A percentile compares a stretch with the other conserved stretches of the same genome.
These are phyloP conservation scores for Ridgeia piscesae DNA, from an alignment of 1,140 invertebrate species.

Conservation along the genomic window DNA sequence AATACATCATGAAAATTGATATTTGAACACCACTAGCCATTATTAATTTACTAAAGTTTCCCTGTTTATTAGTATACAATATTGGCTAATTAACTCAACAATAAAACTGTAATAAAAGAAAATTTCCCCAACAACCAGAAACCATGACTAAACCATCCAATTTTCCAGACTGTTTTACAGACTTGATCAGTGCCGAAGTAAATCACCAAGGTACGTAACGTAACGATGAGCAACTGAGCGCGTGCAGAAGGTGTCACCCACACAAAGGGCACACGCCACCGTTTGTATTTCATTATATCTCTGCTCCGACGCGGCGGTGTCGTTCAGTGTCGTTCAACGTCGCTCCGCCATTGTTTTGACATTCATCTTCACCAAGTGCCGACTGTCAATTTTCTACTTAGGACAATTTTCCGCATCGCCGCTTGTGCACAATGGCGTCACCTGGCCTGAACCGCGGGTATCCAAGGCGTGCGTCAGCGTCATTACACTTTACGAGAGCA, in stretches of 20 bases:
- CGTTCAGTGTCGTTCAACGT: not conserved
- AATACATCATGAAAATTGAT: too few relatives aligned
- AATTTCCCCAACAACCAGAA: not conserved
- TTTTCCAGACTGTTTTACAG: not conserved
- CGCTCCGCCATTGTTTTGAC: not conserved
- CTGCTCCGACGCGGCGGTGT: not conserved
- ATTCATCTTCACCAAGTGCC: not conserved
- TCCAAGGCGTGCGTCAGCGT: not conserved
- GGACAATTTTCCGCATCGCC: not conserved
- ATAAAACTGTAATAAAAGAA: not conserved
- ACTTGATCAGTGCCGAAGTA: not conserved
- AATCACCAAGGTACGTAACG: not conserved
- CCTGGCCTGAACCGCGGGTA: not conserved
- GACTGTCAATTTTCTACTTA: conserved; percentile 6
- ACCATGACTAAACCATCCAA: not conserved
- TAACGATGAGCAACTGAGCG: not conserved
- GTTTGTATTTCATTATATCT: conserved; percentile 2
- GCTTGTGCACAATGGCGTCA: not conserved
- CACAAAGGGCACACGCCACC: not conserved
- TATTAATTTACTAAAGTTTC: too few relatives aligned
- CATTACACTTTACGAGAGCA: not conserved
- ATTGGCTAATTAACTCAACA: not conserved
- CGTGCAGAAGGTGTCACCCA: not conserved
- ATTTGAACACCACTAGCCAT: too few relatives aligned
- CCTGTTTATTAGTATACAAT: not conserved